phyloP scores from a whole-genome alignment of 2,797 vertebrate genomes.

The Myoxocephalus aenaeus region DNA sequence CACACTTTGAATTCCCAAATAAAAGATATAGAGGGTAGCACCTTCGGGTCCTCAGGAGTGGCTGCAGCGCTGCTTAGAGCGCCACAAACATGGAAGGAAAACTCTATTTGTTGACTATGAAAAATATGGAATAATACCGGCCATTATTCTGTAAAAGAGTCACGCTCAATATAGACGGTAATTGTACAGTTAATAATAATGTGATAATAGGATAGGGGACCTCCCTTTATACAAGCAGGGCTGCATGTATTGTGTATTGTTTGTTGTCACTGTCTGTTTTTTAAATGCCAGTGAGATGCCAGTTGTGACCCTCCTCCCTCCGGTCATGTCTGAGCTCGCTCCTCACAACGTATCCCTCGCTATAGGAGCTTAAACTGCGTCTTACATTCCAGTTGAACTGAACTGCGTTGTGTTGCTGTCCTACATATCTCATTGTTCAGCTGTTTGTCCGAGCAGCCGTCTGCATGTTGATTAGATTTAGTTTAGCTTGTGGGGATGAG shows the following conservation, averaged over 20 bases:
- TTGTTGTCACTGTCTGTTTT: background rate
- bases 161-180: background rate
- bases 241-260: background rate
- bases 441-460: constrained; percentile 28
- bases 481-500: constrained; percentile 37
- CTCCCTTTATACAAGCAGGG: background rate
- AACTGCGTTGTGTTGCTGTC: constrained; percentile 11
- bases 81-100: background rate
- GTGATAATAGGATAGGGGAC: background rate
- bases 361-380: background rate
- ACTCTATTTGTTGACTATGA: background rate
- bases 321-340: constrained; percentile 40
- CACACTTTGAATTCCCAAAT: background rate
- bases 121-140: background rate
- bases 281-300: background rate
- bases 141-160: background rate
- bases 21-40: background rate
- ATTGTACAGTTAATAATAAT: background rate
- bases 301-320: constrained; percentile 2
- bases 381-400: constrained; percentile 28
- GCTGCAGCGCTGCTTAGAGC: background rate
- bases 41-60: background rate
- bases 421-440: constrained; percentile 20
- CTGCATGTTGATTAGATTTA: constrained; percentile 52
- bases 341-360: background rate